These are phyloP conservation scores for Pygocentrus nattereri DNA, from an alignment of 2,797 vertebrate species.

Conservation along the genomic window DNA sequence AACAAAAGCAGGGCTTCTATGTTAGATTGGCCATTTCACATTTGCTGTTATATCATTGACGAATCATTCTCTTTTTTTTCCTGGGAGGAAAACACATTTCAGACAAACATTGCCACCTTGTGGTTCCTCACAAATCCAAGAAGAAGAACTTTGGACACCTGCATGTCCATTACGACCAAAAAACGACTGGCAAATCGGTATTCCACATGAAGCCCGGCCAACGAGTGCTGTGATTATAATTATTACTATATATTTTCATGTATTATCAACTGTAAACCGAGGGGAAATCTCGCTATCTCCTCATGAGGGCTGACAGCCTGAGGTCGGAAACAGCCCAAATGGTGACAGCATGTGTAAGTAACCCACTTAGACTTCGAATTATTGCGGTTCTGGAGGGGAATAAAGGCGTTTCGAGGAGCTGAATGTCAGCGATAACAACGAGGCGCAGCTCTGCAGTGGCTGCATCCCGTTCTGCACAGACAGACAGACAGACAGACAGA, in stretches of 20 bases:
- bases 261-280: neutral
- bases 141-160: slow-evolving; percentile 55
- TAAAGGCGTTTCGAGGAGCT: neutral
- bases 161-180: slow-evolving; percentile 41
- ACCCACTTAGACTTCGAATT: neutral
- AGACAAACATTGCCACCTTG: slow-evolving; percentile 98
- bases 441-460: slow-evolving; percentile 39
- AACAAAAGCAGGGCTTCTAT: neutral
- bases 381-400: neutral
- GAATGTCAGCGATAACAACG: no score
- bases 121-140: slow-evolving; percentile 74
- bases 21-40: slow-evolving; percentile 43
- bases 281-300: neutral
- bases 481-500: no score
- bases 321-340: neutral
- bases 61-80: slow-evolving; percentile 82
- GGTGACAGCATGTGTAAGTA: neutral
- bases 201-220: neutral
- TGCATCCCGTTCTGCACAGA: slow-evolving; percentile 36
- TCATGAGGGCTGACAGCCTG: neutral
- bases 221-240: neutral
- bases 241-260: slow-evolving; percentile 3
- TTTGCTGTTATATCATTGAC: slow-evolving; percentile 60
- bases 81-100: slow-evolving; percentile 79
- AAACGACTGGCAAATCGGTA: slow-evolving; percentile 48